Percentiles rank a stretch among this genome's conserved stretches.
phyloP scores from a whole-genome alignment of 1,140 invertebrate genomes.

The Dreissena rostriformis region DNA sequence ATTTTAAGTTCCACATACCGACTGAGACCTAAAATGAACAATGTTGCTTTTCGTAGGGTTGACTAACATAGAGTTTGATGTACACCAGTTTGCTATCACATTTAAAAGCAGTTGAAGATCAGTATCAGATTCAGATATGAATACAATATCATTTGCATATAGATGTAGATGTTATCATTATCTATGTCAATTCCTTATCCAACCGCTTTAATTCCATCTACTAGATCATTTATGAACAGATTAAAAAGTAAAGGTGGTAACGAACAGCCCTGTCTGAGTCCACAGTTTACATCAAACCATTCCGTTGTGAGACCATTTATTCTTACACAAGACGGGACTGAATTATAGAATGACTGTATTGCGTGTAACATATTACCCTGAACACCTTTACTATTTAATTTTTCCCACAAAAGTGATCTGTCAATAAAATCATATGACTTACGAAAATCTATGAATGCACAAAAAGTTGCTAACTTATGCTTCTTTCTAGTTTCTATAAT shows the following conservation, averaged over 20 bases:
- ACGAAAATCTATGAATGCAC: conserved; percentile 41
- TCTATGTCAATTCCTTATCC: not conserved
- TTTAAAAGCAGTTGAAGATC: conserved; percentile 13
- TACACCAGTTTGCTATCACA: conserved; percentile 11
- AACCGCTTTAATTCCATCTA: not conserved
- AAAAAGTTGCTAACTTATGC: conserved; percentile 12
- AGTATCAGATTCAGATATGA: conserved; percentile 1
- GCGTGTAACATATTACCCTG: not conserved
- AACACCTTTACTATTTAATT: not conserved
- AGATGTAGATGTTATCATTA: conserved; percentile 12
- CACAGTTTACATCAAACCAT: not conserved
- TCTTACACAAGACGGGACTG: conserved; percentile 10
- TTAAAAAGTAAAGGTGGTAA: conserved; percentile 2
- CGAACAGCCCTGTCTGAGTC: conserved; percentile 16
- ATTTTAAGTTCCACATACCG: not conserved
- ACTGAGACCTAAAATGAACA: conserved; percentile 21
- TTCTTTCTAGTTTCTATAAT: conserved; percentile 41
- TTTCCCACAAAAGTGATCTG: not conserved
- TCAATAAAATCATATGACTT: not conserved
- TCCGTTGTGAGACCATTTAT: conserved; percentile 7
- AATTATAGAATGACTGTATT: not conserved
- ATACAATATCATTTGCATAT: conserved; percentile 10
- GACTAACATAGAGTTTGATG: not conserved
- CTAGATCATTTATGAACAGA: conserved; percentile 22
- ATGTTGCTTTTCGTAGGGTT: conserved; percentile 12